Conservation (phyloP, 2,888 invertebrate species). For the Didymodactylos carnosus region DNA sequence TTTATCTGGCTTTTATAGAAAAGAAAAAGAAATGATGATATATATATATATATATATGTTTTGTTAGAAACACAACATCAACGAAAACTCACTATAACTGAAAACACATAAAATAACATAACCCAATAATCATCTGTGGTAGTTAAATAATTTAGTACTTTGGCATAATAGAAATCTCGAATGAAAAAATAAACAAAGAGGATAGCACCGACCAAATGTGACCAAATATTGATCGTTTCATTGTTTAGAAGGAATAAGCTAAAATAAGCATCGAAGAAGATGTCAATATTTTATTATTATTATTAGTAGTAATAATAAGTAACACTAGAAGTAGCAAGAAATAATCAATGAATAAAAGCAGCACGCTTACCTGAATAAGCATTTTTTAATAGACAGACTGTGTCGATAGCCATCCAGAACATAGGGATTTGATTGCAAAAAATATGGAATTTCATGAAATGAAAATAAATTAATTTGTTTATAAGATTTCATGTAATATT, state of each 20-base stretch:
- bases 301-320: background rate
- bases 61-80: too few relatives aligned
- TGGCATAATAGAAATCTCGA: slow-evolving; percentile 45
- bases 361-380: slow-evolving; percentile 48
- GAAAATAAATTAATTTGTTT: too few relatives aligned
- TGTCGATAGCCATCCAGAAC: slow-evolving; percentile 66
- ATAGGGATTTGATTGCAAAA: slow-evolving; percentile 64
- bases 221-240: slow-evolving; percentile 92
- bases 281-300: background rate
- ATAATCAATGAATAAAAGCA: slow-evolving; percentile 3
- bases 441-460: slow-evolving; percentile 50
- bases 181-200: slow-evolving; percentile 49
- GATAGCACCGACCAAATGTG: slow-evolving; percentile 48
- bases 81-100: background rate
- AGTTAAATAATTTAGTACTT: background rate
- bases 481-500: too few relatives aligned
- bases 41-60: too few relatives aligned
- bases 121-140: background rate
- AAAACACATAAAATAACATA: background rate
- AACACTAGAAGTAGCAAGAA: background rate
- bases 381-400: slow-evolving; percentile 29
- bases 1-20: background rate
- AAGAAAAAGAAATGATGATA: background rate
- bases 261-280: slow-evolving; percentile 23
- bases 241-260: slow-evolving; percentile 90